These are phyloP conservation scores for Acyrthosiphon pisum DNA, from an alignment of 1,140 invertebrate genomes.

Conservation along the genomic window DNA sequence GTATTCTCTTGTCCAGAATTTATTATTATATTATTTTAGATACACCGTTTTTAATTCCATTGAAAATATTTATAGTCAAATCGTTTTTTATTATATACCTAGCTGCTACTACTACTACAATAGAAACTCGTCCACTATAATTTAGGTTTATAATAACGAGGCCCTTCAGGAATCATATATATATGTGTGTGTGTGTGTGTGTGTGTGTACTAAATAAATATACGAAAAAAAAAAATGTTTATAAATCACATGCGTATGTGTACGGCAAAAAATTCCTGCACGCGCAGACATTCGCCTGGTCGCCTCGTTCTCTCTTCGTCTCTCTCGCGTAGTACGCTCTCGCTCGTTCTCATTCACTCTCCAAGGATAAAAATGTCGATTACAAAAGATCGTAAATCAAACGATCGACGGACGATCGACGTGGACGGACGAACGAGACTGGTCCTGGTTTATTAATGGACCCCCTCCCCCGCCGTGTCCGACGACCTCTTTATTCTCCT, in stretches of 20 bases:
- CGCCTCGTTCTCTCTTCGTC: conserved; percentile 31
- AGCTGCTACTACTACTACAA: neutral
- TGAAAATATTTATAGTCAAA: conserved; percentile 24
- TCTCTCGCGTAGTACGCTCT: neutral
- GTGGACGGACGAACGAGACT: conserved; percentile 53
- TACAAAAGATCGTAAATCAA: conserved; percentile 57
- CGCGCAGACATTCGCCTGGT: conserved; percentile 52
- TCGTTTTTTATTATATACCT: neutral
- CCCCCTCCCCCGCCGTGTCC: neutral
- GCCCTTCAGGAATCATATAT: neutral
- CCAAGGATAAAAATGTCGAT: conserved; percentile 55
- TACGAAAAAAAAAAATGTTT: neutral
- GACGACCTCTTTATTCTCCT: conserved; percentile 53
- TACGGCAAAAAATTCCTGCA: conserved; percentile 52
- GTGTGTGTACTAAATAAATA: neutral
- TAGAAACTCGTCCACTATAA: conserved; percentile 23
- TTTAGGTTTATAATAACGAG: conserved; percentile 32
- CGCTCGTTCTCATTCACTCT: conserved; percentile 22
- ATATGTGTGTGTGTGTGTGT: neutral
- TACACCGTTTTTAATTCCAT: neutral
- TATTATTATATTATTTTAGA: neutral
- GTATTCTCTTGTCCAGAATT: neutral
- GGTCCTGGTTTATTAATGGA: conserved; percentile 56
- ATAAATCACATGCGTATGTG: conserved; percentile 2
- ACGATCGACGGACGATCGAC: conserved; percentile 55